Evolutionary conservation across 2,888 invertebrate species (phyloP), one percentile per base, ranked within the genome.

Genomic region (Choristoneura rosaceana): DNA sequence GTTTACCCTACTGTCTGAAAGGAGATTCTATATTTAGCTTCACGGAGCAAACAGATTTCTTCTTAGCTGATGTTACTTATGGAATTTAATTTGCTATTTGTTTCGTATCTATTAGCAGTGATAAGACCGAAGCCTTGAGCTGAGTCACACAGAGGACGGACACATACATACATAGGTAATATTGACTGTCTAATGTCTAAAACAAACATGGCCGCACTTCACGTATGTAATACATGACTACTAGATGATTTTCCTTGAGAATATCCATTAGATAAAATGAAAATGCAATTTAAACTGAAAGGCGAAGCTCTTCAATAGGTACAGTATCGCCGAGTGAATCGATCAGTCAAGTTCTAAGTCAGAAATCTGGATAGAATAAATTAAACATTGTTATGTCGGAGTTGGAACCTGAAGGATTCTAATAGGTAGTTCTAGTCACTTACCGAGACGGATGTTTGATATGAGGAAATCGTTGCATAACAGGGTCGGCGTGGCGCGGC

Each of bases 381-480:
- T 66, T 34, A 55, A 62, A 34, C 34, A 45, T 55, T 17, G 43
- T 70, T 65, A 41, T 59, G 50, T 47, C 15, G 65, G 33, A 47
- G 52, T 55, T 25, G 25, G 41, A n/a, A 45, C 38, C 41, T 63
- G 33, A 67, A 63, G 47, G 58, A 62, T n/a, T 41, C n/a, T 4
- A 52, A 45, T 62, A 17, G 58, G 45, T 62, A 17, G 63, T 68
- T 67, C 59, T 47, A 65, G 64, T 74, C 83, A 90, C 90, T 90
- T 87, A 92, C 92, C 83, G 84, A 79, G 77, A 75, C 71, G 77
- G 79, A 78, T 82, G 81, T 81, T 82, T 79, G 77, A 78, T 80
- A 80, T 79, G 79, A 78, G 81, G 80, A 79, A 81, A 81, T 84
- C 10, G 86, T 92, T 92, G 90, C 90, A 90, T 91, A 91, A 90